Conservation (phyloP, 2,113 vertebrate genomes). For the Crotalus horridus region DNA sequence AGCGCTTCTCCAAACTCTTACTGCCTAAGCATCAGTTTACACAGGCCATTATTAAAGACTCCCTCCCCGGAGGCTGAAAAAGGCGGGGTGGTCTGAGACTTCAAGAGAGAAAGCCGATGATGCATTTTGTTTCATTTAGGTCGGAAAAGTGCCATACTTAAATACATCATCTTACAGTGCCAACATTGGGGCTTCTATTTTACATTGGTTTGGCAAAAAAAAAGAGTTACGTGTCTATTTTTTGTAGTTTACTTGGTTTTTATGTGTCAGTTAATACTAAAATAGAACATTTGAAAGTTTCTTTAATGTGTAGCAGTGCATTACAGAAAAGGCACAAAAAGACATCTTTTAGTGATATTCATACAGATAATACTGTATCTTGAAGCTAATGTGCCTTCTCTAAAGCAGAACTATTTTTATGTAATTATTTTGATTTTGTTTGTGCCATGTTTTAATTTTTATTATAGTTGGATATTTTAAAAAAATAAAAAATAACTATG, state of each 20-base stretch:
- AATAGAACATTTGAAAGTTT: background rate
- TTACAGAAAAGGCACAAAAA: background rate
- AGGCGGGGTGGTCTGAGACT: constrained; percentile 62
- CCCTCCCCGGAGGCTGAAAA: constrained; percentile 65
- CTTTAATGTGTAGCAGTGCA: background rate
- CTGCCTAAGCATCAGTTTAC: constrained; percentile 69
- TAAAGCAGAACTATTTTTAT: background rate
- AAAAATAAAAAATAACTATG: background rate
- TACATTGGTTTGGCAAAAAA: constrained; percentile 23
- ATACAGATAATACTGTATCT: background rate
- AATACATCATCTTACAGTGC: constrained; percentile 12
- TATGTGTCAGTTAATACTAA: background rate
- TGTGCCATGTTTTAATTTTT: background rate
- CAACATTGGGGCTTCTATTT: constrained; percentile 23
- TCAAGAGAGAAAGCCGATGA: constrained; percentile 50
- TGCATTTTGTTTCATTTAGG: constrained; percentile 56
- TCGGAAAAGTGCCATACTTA: constrained; percentile 49
- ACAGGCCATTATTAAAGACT: constrained; percentile 61
- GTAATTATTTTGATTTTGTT: background rate
- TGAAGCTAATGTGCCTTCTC: background rate
- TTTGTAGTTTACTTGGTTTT: background rate
- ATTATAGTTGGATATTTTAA: background rate
- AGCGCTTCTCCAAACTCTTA: constrained; percentile 47
- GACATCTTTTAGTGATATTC: background rate
- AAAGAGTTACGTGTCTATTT: background rate